Percentiles rank a stretch among this genome's conserved stretches.
Conservation (phyloP, 2,888 invertebrate genomes). For the Oegoconia quadripuncta region DNA sequence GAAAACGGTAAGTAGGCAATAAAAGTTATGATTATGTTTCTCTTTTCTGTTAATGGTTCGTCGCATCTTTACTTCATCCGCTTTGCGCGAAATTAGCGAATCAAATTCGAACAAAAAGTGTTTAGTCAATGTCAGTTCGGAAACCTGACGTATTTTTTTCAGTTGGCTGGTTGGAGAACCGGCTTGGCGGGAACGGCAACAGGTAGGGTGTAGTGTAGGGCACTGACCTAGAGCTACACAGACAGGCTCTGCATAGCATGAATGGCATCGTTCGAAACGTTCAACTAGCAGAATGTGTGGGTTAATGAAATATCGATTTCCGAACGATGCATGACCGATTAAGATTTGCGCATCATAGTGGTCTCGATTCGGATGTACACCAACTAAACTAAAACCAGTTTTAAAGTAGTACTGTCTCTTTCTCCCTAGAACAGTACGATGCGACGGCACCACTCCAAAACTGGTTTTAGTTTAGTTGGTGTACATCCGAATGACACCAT, state of each 20-base stretch:
- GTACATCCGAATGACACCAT: too few species aligned
- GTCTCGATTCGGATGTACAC: too few species aligned
- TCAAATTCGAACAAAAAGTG: slow-evolving; percentile 6
- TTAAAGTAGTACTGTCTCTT: too few species aligned
- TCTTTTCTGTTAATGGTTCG: background rate
- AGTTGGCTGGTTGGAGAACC: slow-evolving; percentile 47
- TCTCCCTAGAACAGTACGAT: too few species aligned
- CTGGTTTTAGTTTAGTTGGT: too few species aligned
- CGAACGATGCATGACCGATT: too few species aligned
- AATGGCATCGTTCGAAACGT: slow-evolving; percentile 46
- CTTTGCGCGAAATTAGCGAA: slow-evolving; percentile 5
- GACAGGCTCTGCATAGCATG: slow-evolving; percentile 54
- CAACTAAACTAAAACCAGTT: too few species aligned
- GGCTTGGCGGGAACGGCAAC: slow-evolving; percentile 63
- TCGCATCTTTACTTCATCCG: background rate
- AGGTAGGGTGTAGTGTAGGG: slow-evolving; percentile 70
- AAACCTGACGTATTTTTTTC: slow-evolving; percentile 31
- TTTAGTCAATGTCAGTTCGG: slow-evolving; percentile 11
- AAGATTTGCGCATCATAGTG: too few species aligned
- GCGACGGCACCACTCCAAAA: too few species aligned
- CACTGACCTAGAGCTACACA: slow-evolving; percentile 73
- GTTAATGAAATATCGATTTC: slow-evolving; percentile 38
- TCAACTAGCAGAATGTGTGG: slow-evolving; percentile 36
- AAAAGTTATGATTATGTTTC: too few species aligned
- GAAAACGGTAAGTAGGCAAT: too few species aligned